A percentile compares a stretch with the other conserved stretches of the same genome.
These are phyloP conservation scores for Crocuta crocuta DNA, from an alignment of 2,113 vertebrate genomes.

Conservation along the genomic window DNA sequence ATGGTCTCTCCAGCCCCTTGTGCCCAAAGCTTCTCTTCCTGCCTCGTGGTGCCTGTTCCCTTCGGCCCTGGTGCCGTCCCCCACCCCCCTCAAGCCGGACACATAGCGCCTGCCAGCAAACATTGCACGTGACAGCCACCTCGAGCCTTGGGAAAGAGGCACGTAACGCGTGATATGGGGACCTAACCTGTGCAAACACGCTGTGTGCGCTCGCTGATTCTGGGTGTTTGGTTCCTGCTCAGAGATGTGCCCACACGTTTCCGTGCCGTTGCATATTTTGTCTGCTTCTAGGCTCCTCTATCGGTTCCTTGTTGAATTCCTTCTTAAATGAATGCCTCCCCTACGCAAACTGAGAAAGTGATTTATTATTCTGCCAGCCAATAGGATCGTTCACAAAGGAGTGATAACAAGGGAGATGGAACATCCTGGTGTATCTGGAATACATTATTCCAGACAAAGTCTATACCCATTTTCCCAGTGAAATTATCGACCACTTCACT, in stretches of 20 bases:
- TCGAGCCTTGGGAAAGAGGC: not conserved
- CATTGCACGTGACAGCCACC: accelerated
- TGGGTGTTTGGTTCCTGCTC: not conserved
- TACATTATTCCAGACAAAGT: not conserved
- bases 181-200: accelerated
- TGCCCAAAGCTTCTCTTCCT: not conserved
- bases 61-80: not conserved
- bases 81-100: not conserved
- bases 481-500: accelerated
- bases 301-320: not conserved
- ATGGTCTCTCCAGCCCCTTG: not conserved
- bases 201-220: too few relatives aligned
- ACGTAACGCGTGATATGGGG: accelerated
- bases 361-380: not conserved
- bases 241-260: accelerated
- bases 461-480: not conserved
- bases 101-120: not conserved
- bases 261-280: accelerated
- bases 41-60: accelerated
- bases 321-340: not conserved
- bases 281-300: not conserved
- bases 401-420: accelerated
- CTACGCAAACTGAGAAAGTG: not conserved
- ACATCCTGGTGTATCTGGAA: not conserved
- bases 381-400: accelerated